Evolutionary conservation across 1,140 invertebrate genomes (phyloP), one percentile per base, ranked within the genome.

Genomic region (Oreohelix idahoensis): DNA sequence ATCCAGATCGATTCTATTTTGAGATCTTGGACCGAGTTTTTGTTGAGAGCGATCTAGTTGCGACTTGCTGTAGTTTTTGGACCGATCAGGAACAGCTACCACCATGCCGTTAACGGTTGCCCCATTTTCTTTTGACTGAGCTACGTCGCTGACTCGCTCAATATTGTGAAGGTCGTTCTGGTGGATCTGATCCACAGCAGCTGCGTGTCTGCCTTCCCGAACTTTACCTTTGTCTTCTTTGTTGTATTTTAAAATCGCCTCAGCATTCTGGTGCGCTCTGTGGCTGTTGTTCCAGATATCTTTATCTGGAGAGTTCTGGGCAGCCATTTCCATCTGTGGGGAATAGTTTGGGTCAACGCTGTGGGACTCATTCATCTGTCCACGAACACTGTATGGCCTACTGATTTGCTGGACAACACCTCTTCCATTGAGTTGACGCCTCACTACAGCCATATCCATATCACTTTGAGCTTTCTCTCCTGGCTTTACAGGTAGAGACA

Each of bases 131-230:
- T 66, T 32, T 4, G 63, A 2, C 45, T 76, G 74, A 8, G 35
- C 4, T 13, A 51, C 15, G 0, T 49, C 39, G 32, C 11, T 39
- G 74, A 76, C 45, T 32, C 32, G 23, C n/a, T 66, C 63, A 4
- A 66, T 29, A 29, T 53, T 76, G 74, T 76, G 74, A 35, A 76
- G 74, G 32, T 76, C 74, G 29, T 76, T 76, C 74, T 76, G 38
- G 32, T 49, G 42, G 42, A 76, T 39, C 32, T 76, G 74, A 76
- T 76, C 74, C 23, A 76, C 74, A 2, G 74, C 45, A 1, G 74
- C 74, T 45, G 74, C 42, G 29, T 76, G 74, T 35, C 36, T 76
- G 23, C 74, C 74, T 51, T 51, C 23, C 10, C 42, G 42, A 49
- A 53, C 45, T 45, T 32, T 45, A 17, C 20, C 17, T 35, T 51